These are phyloP conservation scores for Sus scrofa DNA, from an alignment of 2,113 vertebrate species.

Conservation along the genomic window DNA sequence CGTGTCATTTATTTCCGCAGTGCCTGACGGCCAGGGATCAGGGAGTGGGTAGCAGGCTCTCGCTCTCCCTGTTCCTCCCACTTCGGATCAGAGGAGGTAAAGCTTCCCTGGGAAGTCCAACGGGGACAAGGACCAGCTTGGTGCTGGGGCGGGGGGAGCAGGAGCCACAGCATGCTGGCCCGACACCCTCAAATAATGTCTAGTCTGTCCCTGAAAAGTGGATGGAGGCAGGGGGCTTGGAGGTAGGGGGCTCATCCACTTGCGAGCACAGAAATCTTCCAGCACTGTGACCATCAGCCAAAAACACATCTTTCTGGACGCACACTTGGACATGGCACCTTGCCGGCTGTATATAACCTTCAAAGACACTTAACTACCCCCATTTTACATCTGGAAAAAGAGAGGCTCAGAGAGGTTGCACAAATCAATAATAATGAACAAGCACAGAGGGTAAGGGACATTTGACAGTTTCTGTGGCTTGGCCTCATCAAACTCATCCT, in stretches of 20 bases:
- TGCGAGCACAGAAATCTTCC: not conserved
- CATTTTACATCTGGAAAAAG: not conserved
- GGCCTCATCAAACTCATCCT: not conserved
- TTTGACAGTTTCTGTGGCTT: not conserved
- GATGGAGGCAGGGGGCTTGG: not conserved
- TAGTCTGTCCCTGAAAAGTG: not conserved
- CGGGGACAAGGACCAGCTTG: not conserved
- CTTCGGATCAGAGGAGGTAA: not conserved
- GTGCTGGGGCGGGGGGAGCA: not conserved
- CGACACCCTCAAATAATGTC: not conserved
- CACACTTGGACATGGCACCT: not conserved
- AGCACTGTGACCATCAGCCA: not conserved
- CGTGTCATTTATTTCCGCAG: slow-evolving; percentile 79
- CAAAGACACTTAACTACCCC: not conserved
- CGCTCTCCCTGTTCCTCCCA: slow-evolving; percentile 44
- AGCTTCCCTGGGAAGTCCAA: not conserved
- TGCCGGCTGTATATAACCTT: not conserved
- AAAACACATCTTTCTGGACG: not conserved
- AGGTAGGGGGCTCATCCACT: fast-evolving
- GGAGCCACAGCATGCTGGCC: not conserved
- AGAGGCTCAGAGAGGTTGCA: not conserved
- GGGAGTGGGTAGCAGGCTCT: slow-evolving; percentile 73
- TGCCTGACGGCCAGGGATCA: not conserved
- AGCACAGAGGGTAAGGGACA: not conserved
- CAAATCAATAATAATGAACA: not conserved